Conservation (phyloP, 2,888 invertebrate genomes). For the Gasteruption jaculator region DNA sequence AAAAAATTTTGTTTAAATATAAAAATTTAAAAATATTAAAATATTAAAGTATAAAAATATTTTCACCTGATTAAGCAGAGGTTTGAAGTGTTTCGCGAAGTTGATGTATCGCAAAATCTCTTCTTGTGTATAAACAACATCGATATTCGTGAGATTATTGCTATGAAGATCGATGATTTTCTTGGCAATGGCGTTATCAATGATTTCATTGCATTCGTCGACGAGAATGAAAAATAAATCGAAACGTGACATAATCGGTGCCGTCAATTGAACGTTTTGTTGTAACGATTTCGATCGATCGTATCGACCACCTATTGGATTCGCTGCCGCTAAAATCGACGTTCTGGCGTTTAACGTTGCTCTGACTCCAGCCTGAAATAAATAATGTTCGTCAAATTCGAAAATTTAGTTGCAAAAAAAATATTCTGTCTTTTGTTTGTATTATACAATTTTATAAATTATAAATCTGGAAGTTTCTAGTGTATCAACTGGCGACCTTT, state of each 20-base stretch:
- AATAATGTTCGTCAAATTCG: conserved; percentile 12
- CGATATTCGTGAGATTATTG: conserved; percentile 73
- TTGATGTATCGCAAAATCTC: conserved; percentile 94
- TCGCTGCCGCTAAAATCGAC: conserved; percentile 96
- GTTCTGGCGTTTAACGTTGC: conserved; percentile 97
- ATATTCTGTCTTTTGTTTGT: too few relatives aligned
- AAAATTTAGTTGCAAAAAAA: neutral
- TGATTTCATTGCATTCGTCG: conserved; percentile 92
- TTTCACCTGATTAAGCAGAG: conserved; percentile 70
- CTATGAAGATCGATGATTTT: conserved; percentile 94
- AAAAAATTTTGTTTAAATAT: neutral
- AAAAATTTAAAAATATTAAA: neutral
- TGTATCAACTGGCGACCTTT: too few relatives aligned
- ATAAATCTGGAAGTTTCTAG: too few relatives aligned
- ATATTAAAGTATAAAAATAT: conserved; percentile 11
- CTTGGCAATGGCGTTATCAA: conserved; percentile 94
- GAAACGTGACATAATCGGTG: conserved; percentile 98
- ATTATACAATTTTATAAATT: too few relatives aligned
- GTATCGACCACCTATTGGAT: conserved; percentile 96
- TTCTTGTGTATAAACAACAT: conserved; percentile 78
- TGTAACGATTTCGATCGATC: conserved; percentile 90
- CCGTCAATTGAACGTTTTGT: conserved; percentile 88
- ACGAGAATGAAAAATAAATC: conserved; percentile 97
- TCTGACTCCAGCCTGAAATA: conserved; percentile 80
- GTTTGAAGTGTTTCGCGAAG: conserved; percentile 94